Evolutionary conservation across 1,140 invertebrate species (phyloP), one percentile per base, ranked within the genome.

Genomic region (Neodiprion lecontei): DNA sequence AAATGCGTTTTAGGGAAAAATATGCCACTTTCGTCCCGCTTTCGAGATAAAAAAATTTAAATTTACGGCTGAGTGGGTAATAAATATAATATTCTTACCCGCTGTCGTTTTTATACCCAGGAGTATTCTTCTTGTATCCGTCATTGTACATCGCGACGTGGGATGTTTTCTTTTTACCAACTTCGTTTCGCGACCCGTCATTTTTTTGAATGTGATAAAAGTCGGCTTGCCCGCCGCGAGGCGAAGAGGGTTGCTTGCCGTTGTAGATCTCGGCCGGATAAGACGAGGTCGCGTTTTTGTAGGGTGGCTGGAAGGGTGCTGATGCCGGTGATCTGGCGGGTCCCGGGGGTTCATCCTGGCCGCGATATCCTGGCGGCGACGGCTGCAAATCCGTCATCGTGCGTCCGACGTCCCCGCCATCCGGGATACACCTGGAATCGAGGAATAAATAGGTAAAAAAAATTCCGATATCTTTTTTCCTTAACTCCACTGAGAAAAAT

Each of bases 351-450:
- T 86, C 87, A 85, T 87, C 86, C 84, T 88, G 87, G 77, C 86
- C 79, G 82, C 86, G 81, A 83, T 85, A 85, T 82, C 87, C 86
- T 77, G 86, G 80, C 78, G 86, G 84, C 79, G 86, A 87, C 83
- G 86, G 85, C 77, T 89, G 87, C 79, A 91, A 82, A 85, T 91
- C 90, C 79, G 89, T 90, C 83, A 90, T 90, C 84, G 89, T 89
- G 85, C 88, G 85, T 84, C 83, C 82, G 73, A 87, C 81, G 82
- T 83, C 85, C 86, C 85, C 87, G 85, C 87, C 87, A 88, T 88
- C 82, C 85, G 87, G 84, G 80, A 86, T 85, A 84, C 86, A 86
- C 86, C 87, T 88, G 79, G 14, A 40, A 40, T 69, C 49, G 73
- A 82, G 74, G 66, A 4, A 10, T 72, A 76, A 76, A 14, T 14